Percentiles rank a stretch among this genome's conserved stretches.
Conservation (phyloP, 2,888 invertebrate species). For the Phengaris alcon region DNA sequence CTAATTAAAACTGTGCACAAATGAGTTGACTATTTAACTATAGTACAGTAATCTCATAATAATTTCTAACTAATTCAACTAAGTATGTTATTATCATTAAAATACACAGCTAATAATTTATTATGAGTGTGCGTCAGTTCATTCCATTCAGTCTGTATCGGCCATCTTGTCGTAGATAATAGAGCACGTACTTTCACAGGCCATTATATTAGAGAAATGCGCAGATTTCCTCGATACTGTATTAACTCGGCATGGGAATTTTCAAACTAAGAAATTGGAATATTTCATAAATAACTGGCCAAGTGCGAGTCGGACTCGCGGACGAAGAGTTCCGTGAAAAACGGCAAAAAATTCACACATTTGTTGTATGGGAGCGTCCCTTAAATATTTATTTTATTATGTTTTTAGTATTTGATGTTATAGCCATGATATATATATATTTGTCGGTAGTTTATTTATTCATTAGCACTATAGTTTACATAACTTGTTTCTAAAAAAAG, state of each 20-base stretch:
- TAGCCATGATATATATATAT: no score
- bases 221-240: slow-evolving; percentile 7
- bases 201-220: slow-evolving; percentile 24
- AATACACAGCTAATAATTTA: not conserved
- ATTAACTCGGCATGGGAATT: not conserved
- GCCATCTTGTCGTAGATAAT: slow-evolving; percentile 17
- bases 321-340: no score
- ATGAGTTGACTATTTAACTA: no score
- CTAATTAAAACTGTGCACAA: no score
- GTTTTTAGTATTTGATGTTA: no score
- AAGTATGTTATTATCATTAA: not conserved
- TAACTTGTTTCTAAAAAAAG: no score
- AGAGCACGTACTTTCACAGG: slow-evolving; percentile 17
- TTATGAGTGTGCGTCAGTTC: slow-evolving; percentile 12
- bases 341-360: no score
- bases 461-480: no score
- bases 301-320: not conserved
- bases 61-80: not conserved
- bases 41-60: not conserved
- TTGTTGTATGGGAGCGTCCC: no score
- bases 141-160: slow-evolving; percentile 14
- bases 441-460: no score
- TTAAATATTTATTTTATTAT: no score
- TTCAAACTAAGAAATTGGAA: slow-evolving; percentile 1
- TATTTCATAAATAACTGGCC: not conserved